Evolutionary conservation across 2,888 invertebrate genomes (phyloP).

Genomic region (Eubasilissa splendida): DNA sequence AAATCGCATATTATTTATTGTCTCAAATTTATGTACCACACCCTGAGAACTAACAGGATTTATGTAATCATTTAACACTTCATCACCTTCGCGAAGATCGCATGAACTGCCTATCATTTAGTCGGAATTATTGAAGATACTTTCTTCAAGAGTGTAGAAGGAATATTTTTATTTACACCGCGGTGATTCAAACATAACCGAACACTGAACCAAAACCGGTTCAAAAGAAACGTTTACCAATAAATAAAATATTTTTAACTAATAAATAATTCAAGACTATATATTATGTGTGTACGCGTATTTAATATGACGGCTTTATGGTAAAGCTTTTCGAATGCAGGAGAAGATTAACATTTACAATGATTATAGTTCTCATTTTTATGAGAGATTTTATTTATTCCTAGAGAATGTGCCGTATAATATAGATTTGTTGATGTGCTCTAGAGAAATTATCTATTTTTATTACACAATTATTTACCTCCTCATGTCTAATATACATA

Average conservation of each 20-base stretch:
- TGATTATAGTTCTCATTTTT: background rate
- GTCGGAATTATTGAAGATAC: no score
- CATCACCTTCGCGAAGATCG: no score
- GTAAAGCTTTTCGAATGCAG: background rate
- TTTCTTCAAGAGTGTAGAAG: no score
- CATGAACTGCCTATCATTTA: no score
- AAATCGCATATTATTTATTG: no score
- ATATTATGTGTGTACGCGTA: background rate
- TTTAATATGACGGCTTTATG: constrained; percentile 3
- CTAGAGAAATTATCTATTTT: background rate
- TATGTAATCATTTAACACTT: no score
- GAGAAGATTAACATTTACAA: background rate
- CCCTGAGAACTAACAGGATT: no score
- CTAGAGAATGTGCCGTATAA: no score
- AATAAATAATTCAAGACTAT: constrained; percentile 3
- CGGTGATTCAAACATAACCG: background rate
- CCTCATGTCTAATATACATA: no score
- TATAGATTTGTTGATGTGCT: no score
- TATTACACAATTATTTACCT: no score
- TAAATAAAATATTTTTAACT: background rate
- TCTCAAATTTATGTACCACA: no score
- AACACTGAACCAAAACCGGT: background rate
- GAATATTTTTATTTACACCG: background rate
- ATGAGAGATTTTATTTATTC: background rate
- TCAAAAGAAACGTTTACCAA: background rate